Evolutionary conservation across 2,113 vertebrate species (phyloP).

Genomic region (Pelmatolapia mariae): DNA sequence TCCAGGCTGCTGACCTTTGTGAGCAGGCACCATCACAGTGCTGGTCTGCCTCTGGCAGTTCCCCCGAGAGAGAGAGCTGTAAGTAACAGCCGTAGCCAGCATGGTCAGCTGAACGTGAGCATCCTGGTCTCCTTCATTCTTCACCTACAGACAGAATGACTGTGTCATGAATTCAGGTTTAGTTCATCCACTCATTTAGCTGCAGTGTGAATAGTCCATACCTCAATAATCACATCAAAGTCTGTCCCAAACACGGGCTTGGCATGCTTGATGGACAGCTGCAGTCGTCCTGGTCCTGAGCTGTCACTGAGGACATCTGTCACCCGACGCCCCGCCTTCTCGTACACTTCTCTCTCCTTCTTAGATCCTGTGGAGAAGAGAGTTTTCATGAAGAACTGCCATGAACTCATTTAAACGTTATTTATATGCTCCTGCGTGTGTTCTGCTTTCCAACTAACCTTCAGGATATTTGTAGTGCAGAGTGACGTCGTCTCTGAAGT

Average conservation of each 20-base stretch:
- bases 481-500: slow-evolving; percentile 72
- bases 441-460: slow-evolving; percentile 34
- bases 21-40: slow-evolving; percentile 53
- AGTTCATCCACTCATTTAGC: background rate
- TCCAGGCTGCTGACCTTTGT: slow-evolving; percentile 37
- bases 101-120: slow-evolving; percentile 52
- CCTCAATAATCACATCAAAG: slow-evolving; percentile 74
- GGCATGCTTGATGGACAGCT: slow-evolving; percentile 64
- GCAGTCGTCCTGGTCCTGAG: slow-evolving; percentile 11
- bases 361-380: slow-evolving; percentile 57
- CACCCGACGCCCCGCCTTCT: slow-evolving; percentile 59
- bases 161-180: background rate
- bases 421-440: background rate
- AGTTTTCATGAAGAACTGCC: background rate
- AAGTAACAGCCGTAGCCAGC: slow-evolving; percentile 56
- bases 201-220: background rate
- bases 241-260: slow-evolving; percentile 71
- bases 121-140: slow-evolving; percentile 50
- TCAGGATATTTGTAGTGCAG: slow-evolving; percentile 75
- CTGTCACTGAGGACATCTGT: background rate
- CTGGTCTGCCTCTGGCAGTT: slow-evolving; percentile 53
- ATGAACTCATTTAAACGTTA: fast-evolving
- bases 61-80: slow-evolving; percentile 60
- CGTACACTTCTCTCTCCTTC: slow-evolving; percentile 68
- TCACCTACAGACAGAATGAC: slow-evolving; percentile 30